Percentiles rank a stretch among this genome's conserved stretches.
Conservation (phyloP, 2,797 vertebrate species). For the Dipus sagitta region DNA sequence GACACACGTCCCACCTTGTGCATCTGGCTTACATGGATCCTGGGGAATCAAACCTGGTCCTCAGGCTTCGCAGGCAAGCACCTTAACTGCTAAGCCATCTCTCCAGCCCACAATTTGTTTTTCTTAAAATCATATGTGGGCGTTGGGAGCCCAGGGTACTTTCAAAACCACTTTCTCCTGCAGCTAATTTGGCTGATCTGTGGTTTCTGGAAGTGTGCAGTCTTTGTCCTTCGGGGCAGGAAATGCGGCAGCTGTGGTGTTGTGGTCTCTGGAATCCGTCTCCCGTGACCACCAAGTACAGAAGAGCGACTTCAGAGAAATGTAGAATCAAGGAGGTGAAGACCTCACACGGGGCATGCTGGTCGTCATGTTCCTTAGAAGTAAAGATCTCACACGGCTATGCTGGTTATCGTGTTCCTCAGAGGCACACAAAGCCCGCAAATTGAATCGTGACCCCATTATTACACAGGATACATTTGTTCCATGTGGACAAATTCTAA, state of each 20-base stretch:
- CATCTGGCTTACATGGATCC: no score
- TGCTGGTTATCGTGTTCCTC: constrained; percentile 16
- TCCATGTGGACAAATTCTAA: constrained; percentile 37
- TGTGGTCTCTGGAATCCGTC: background rate
- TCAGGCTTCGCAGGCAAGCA: no score
- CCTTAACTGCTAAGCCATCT: no score
- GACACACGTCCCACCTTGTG: no score
- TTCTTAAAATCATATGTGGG: background rate
- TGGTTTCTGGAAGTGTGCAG: background rate
- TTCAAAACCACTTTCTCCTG: background rate
- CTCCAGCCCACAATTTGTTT: background rate
- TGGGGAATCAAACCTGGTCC: no score
- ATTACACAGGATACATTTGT: constrained; percentile 27
- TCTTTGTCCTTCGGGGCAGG: background rate
- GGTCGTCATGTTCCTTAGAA: constrained; percentile 36
- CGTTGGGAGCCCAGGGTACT: background rate
- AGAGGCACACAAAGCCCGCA: constrained; percentile 1
- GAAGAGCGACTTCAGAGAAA: background rate
- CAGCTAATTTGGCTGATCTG: background rate
- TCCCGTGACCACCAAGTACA: background rate
- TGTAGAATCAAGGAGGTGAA: constrained; percentile 40
- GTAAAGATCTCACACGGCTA: background rate
- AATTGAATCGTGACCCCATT: constrained; percentile 18
- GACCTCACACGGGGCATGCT: background rate
- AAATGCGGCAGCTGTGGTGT: background rate